A percentile compares a stretch with the other conserved stretches of the same genome.
phyloP scores from a whole-genome alignment of 2,888 invertebrate genomes.

The Caenorhabditis sp. region DNA sequence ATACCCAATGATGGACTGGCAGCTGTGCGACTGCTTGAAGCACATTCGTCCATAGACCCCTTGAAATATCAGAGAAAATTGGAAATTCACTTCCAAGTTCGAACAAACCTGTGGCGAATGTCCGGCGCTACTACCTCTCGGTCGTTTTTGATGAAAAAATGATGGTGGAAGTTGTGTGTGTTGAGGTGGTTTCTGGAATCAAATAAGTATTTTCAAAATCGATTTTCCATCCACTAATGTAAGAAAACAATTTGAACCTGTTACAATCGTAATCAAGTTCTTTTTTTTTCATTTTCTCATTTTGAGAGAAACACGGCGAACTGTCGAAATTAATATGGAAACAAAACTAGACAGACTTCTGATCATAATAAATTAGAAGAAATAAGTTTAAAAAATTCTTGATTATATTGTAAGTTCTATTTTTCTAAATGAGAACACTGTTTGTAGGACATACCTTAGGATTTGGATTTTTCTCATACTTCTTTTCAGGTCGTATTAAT shows the following conservation, averaged over 20 bases:
- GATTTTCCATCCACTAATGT: no score
- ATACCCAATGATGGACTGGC: constrained; percentile 34
- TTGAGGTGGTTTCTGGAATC: constrained; percentile 28
- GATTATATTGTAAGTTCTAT: no score
- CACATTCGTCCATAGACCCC: constrained; percentile 32
- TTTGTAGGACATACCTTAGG: constrained; percentile 32
- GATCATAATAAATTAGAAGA: no score
- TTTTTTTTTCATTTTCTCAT: no score
- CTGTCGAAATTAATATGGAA: no score
- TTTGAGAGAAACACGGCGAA: no score
- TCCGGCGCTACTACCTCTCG: constrained; percentile 48
- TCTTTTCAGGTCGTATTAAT: constrained; percentile 38
- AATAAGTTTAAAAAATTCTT: no score
- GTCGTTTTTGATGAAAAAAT: constrained; percentile 27
- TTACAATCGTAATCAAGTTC: no score
- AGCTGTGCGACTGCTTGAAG: constrained; percentile 37
- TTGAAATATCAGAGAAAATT: constrained; percentile 9
- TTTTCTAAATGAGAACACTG: no score
- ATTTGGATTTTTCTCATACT: constrained; percentile 40
- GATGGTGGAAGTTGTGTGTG: constrained; percentile 28
- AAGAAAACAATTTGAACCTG: no score
- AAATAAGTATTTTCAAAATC: background rate
- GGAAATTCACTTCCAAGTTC: background rate
- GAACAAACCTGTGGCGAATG: constrained; percentile 41
- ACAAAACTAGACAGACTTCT: no score